These are phyloP conservation scores for Leucopternis melanops DNA, from an alignment of 2,113 vertebrate species.

Conservation along the genomic window DNA sequence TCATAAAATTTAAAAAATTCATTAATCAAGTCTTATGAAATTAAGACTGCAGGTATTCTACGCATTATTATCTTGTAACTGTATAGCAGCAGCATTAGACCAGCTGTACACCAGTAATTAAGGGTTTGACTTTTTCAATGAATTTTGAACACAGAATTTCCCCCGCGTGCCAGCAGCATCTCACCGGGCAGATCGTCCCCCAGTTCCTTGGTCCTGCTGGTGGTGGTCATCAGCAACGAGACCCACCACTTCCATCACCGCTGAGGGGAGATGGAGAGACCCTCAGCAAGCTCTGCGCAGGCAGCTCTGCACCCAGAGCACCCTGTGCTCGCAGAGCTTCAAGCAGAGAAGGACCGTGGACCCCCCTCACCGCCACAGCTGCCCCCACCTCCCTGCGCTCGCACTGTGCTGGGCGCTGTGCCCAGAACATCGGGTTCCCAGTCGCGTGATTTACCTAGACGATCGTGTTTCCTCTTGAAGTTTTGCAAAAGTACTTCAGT, in stretches of 20 bases:
- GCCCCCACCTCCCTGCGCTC: fast-evolving
- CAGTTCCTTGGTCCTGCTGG: neutral
- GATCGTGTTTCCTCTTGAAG: neutral
- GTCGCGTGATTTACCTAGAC: neutral
- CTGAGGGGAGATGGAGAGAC: neutral
- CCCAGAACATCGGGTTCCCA: neutral
- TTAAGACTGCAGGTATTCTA: neutral
- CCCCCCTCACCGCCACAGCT: fast-evolving
- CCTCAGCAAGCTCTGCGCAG: fast-evolving
- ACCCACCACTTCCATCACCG: fast-evolving
- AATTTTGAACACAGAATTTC: neutral
- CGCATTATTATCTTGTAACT: fast-evolving
- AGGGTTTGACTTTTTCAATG: neutral
- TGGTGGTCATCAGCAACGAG: fast-evolving
- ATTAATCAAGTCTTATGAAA: neutral
- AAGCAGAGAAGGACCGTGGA: neutral
- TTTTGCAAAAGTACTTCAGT: neutral
- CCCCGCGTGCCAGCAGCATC: fast-evolving
- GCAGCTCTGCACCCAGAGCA: neutral
- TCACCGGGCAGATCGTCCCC: fast-evolving
- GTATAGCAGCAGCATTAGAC: neutral
- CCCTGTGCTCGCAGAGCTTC: neutral
- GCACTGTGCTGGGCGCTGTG: fast-evolving
- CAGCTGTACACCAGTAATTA: fast-evolving
- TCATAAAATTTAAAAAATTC: neutral